phyloP scores from a whole-genome alignment of 2,113 vertebrate species.

The Hippocampus abdominalis region DNA sequence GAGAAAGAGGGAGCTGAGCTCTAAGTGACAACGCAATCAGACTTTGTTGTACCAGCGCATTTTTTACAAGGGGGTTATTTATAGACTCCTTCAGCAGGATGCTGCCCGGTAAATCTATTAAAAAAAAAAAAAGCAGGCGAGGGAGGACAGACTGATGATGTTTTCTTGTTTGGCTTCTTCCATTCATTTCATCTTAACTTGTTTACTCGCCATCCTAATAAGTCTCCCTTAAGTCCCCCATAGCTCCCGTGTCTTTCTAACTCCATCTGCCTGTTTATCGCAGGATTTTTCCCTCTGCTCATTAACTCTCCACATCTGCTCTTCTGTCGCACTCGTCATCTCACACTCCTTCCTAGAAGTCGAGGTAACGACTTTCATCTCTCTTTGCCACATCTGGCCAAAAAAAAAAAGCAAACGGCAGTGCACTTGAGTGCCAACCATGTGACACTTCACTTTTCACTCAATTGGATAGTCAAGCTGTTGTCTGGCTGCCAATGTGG shows the following conservation, averaged over 20 bases:
- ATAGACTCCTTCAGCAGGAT: slow-evolving; percentile 56
- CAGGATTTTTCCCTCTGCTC: slow-evolving; percentile 32
- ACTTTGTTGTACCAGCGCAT: slow-evolving; percentile 46
- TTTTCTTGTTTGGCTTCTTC: slow-evolving; percentile 27
- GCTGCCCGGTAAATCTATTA: slow-evolving; percentile 37
- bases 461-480: slow-evolving; percentile 29
- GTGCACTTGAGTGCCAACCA: slow-evolving; percentile 23
- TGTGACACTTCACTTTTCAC: slow-evolving; percentile 37
- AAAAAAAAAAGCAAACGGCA: background rate
- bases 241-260: slow-evolving; percentile 1
- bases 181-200: slow-evolving; percentile 12
- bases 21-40: slow-evolving; percentile 46
- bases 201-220: slow-evolving; percentile 20
- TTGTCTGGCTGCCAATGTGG: slow-evolving; percentile 32
- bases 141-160: slow-evolving; percentile 38
- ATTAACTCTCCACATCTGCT: slow-evolving; percentile 50
- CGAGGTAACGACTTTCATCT: slow-evolving; percentile 8
- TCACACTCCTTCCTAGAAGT: background rate
- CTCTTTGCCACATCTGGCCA: slow-evolving; percentile 3
- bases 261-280: slow-evolving; percentile 22
- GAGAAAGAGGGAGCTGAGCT: slow-evolving; percentile 12
- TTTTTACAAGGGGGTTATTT: slow-evolving; percentile 64
- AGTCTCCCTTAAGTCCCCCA: background rate
- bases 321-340: slow-evolving; percentile 8
- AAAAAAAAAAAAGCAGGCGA: slow-evolving; percentile 16